These are phyloP conservation scores for Drosophila lacteicornis DNA, from an alignment of 1,140 invertebrate species.

Conservation along the genomic window DNA sequence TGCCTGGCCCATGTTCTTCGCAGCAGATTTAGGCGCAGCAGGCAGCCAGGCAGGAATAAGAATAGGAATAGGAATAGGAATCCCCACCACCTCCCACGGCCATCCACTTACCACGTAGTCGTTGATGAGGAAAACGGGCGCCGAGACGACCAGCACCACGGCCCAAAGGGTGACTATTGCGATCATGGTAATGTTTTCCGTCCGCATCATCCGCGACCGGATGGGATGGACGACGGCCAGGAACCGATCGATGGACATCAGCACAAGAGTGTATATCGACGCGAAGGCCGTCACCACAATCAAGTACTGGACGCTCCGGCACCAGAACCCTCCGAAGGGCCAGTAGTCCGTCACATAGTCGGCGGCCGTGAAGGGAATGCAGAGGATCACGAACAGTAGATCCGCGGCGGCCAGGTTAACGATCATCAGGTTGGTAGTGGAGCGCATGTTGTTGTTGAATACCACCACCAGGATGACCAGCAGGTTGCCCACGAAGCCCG, in stretches of 20 bases:
- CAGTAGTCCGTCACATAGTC: conserved; percentile 94
- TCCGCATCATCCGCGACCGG: conserved; percentile 91
- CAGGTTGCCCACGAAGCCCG: conserved; percentile 95
- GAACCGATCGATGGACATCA: conserved; percentile 98
- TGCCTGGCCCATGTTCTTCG: conserved; percentile 68
- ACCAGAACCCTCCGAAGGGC: conserved; percentile 96
- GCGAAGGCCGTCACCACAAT: conserved; percentile 96
- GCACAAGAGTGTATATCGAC: conserved; percentile 97
- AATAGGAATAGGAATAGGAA: conserved; percentile 15
- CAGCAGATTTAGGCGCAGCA: conserved; percentile 76
- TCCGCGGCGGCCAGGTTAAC: conserved; percentile 95
- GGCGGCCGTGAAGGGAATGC: conserved; percentile 95
- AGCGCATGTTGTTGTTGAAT: conserved; percentile 95
- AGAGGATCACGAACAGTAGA: conserved; percentile 96
- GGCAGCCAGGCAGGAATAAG: conserved; percentile 3
- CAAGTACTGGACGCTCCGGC: conserved; percentile 91
- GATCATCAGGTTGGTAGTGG: conserved; percentile 96
- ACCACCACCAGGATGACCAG: conserved; percentile 93
- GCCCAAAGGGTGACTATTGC: conserved; percentile 93
- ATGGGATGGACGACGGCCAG: conserved; percentile 98
- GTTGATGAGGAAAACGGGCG: conserved; percentile 91
- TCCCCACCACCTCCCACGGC: not conserved
- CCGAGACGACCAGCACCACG: conserved; percentile 90
- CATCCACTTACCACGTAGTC: conserved; percentile 86
- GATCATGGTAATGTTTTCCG: conserved; percentile 91